Base-by-base conservation (phyloP, 2,797 vertebrate genomes). In the Siniperca obscura region DNA sequence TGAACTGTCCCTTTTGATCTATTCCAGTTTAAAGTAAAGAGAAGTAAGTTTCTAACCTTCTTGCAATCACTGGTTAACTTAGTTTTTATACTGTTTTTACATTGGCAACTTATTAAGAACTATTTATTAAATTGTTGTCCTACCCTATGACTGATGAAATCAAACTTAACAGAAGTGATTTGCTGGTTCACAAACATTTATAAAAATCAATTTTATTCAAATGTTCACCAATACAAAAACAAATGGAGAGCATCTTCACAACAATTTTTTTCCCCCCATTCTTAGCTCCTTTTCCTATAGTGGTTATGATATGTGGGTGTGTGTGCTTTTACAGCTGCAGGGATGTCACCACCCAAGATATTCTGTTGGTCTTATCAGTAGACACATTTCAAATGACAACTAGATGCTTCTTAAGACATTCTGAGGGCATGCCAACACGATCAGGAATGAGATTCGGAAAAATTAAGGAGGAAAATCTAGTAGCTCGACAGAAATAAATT, bases 141-240 rank as follows among this genome's bases (percentile, higher is more conserved):
- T 0, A 46, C 46, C 48, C 19, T 52, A 30, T 9, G 8, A 60
- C 17, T 40, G 0, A 61, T 11, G 30, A 60, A 36, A 34, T 34
- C 57, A 61, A 38, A n/a, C 61, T 40, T 16, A 53, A 55, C 17
- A 55, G 14, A 40, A 27, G 16, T 22, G 17, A 19, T 42, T 27
- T 7, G 2, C 19, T 16, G 3, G 4, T 56, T 69, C 13, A 83
- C 74, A 80, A 67, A 42, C 8, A 0, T 2, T 60, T 91, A 91
- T 79, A 94, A 94, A 93, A 91, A 89, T 87, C 74, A 81, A 70
- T 72, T 96, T 96, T 96, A 96, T 95, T 96, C 90, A 95, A 95
- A 95, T 92, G 87, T 94, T 93, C 90, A 95, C 90, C 86, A 89
- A 91, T 95, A 95, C 93, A 95, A 95, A 95, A 95, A 94, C 90